phyloP scores from a whole-genome alignment of 2,797 vertebrate genomes.

The Aphelocoma californica region DNA sequence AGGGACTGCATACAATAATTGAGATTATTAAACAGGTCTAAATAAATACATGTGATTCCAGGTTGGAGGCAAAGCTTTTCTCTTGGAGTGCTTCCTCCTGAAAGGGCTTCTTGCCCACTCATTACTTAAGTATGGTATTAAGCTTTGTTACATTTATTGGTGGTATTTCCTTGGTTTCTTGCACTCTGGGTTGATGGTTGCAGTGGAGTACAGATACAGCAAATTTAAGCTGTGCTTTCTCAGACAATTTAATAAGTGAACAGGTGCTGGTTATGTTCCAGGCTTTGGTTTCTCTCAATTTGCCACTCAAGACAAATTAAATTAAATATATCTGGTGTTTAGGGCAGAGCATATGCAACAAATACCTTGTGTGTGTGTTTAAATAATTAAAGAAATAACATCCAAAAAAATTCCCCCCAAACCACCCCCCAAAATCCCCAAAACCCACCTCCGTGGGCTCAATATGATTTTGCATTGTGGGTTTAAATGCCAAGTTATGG shows the following conservation, averaged over 20 bases:
- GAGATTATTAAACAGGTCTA: slow-evolving; percentile 43
- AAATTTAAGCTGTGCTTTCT: neutral
- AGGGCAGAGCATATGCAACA: neutral
- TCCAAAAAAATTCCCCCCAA: rapidly evolving
- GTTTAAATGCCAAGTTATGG: neutral
- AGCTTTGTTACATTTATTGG: neutral
- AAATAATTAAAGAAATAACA: neutral
- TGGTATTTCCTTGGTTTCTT: neutral
- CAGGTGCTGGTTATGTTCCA: neutral
- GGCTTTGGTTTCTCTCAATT: neutral
- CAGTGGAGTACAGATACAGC: neutral
- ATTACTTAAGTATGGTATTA: neutral
- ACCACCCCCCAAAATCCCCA: neutral
- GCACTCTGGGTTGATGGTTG: neutral
- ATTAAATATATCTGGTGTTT: neutral
- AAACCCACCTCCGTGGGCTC: neutral
- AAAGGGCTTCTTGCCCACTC: neutral
- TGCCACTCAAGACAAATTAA: neutral
- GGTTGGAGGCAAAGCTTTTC: neutral
- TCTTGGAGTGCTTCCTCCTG: neutral
- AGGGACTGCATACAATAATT: slow-evolving; percentile 2
- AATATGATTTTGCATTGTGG: rapidly evolving
- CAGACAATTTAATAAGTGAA: neutral
- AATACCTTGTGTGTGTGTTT: neutral
- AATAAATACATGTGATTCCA: slow-evolving; percentile 18